Conservation (phyloP, 2,113 vertebrate species). For the Thalassarche chlororhynchos region DNA sequence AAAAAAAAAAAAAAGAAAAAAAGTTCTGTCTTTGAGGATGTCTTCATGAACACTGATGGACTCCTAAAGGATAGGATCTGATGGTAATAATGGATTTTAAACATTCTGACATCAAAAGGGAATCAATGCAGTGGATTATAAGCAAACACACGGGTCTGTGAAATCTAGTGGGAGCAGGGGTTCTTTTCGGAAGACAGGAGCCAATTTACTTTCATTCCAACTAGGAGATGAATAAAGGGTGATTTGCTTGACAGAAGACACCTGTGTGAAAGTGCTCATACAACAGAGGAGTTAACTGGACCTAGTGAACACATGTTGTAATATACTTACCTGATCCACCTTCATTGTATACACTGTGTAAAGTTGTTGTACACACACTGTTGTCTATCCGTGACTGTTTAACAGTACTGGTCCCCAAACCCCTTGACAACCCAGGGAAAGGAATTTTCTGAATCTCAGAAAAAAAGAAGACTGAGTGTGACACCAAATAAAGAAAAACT, state of each 20-base stretch:
- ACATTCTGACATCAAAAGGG: neutral
- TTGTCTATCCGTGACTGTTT: neutral
- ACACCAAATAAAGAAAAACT: neutral
- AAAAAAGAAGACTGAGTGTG: neutral
- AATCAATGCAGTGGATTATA: neutral
- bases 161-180: neutral
- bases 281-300: neutral
- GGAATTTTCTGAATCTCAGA: neutral
- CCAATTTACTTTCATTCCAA: neutral
- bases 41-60: neutral
- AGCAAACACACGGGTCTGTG: neutral
- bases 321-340: neutral
- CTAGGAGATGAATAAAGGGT: neutral
- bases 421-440: neutral
- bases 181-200: neutral
- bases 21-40: neutral
- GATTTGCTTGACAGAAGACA: neutral
- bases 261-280: neutral
- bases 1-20: fast-evolving
- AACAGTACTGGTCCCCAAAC: neutral
- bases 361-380: neutral
- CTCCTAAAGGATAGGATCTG: neutral
- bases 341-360: neutral
- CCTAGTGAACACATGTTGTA: neutral
- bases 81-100: neutral